Base-by-base conservation (phyloP, 2,888 invertebrate species). In the Cryptus armator region DNA sequence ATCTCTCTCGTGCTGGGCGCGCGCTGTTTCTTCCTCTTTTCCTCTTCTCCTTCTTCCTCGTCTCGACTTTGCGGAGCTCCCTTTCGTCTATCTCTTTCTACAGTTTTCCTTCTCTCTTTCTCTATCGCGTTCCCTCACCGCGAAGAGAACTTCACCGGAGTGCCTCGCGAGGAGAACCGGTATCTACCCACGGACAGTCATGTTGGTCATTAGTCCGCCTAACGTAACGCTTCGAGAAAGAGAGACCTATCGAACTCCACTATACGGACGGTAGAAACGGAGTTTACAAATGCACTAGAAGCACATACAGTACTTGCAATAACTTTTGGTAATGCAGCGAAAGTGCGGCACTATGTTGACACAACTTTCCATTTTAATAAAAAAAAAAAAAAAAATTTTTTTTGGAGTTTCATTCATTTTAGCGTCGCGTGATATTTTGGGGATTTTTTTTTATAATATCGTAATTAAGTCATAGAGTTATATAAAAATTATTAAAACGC, bases 121-220 rank as follows among this genome's bases (percentile, higher is more conserved):
- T 64, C 5, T 64, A 19, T 72, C 37, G 43, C n/a, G 29, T 67
- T 64, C 51, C 51, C 76, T 64, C 53, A 37, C 37, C 37, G 32
- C 53, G 67, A 37, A 16, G 68, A 59, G 81, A 76, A 67, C 24
- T 78, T 86, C 81, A 68, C 29, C 19, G 37, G 70, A 62, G 79
- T 68, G 72, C 77, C 68, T n/a, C 43, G 84, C 79, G 83, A 87
- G 88, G 87, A 87, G 89, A 91, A 91, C 91, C 90, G 92, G 91
- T 92, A 91, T 92, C 90, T 90, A 89, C 92, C 90, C 90, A 91
- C 90, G 90, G 89, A 90, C 90, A 90, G 91, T 90, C 91, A 90
- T 92, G 92, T 91, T 91, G 90, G 91, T 92, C 92, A 92, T 92
- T 92, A 92, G 92, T 90, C 88, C 88, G 89, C 89, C 90, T 92